Evolutionary conservation across 2,113 vertebrate genomes (phyloP).

Genomic region (Anolis carolinensis): DNA sequence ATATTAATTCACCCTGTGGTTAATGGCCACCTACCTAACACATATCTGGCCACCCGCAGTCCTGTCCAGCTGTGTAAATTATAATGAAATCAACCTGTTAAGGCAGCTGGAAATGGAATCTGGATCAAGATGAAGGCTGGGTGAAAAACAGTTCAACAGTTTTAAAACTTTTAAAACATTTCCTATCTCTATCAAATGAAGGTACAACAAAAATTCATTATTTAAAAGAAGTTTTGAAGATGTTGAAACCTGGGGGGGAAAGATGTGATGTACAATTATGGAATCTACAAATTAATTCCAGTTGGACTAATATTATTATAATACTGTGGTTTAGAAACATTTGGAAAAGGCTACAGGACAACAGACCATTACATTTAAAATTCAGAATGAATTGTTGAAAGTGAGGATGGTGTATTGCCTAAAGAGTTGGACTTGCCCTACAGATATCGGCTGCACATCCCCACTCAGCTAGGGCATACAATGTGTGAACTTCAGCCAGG

Average conservation of each 20-base stretch:
- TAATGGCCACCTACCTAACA: conserved; percentile 46
- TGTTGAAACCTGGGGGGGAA: background rate
- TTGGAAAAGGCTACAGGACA: background rate
- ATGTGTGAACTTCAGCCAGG: background rate
- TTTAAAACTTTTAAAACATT: background rate
- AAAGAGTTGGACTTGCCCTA: background rate
- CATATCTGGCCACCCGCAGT: conserved; percentile 48
- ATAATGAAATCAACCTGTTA: conserved; percentile 49
- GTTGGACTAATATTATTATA: background rate
- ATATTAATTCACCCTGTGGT: conserved; percentile 29
- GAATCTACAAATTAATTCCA: background rate
- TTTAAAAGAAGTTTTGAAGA: conserved; percentile 13
- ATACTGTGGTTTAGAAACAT: background rate
- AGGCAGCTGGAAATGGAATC: conserved; percentile 52
- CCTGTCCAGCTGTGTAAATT: conserved; percentile 54
- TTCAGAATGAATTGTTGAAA: background rate
- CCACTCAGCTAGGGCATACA: background rate
- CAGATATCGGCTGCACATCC: background rate
- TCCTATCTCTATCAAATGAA: background rate
- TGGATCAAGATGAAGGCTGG: conserved; percentile 33
- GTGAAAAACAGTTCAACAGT: background rate
- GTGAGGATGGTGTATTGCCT: background rate
- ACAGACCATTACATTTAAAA: background rate
- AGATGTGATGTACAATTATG: background rate
- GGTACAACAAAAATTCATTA: background rate